These are phyloP conservation scores for Plecotus auritus DNA, from an alignment of 2,113 vertebrate species.

Conservation along the genomic window DNA sequence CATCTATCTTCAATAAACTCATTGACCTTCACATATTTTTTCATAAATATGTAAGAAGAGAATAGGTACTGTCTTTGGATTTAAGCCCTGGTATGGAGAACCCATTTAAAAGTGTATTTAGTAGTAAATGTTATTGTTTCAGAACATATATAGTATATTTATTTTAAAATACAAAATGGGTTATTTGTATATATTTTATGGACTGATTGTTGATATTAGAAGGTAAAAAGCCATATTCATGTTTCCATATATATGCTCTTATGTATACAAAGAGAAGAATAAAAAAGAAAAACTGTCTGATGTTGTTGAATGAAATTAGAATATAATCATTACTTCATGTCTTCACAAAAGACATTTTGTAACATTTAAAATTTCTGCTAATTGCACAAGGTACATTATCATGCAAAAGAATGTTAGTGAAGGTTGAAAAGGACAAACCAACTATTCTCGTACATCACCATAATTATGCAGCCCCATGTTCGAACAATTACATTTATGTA, in stretches of 20 bases:
- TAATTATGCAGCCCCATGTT: slow-evolving; percentile 90
- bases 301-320: slow-evolving; percentile 82
- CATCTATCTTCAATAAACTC: not conserved
- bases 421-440: slow-evolving; percentile 91
- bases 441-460: slow-evolving; percentile 86
- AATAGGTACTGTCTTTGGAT: not conserved
- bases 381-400: slow-evolving; percentile 87
- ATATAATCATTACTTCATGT: slow-evolving; percentile 82
- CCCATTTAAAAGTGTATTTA: not conserved
- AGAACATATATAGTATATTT: not conserved
- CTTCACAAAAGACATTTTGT: slow-evolving; percentile 85
- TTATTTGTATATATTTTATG: not conserved
- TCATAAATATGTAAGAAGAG: not conserved
- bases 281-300: slow-evolving; percentile 76
- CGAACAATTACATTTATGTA: slow-evolving; percentile 94
- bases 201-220: not conserved
- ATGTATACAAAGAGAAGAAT: slow-evolving; percentile 24
- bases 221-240: not conserved
- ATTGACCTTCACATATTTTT: not conserved
- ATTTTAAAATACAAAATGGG: not conserved
- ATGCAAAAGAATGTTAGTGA: slow-evolving; percentile 87
- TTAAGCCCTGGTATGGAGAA: not conserved
- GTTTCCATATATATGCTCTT: not conserved
- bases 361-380: slow-evolving; percentile 87
- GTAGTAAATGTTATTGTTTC: not conserved